These are phyloP conservation scores for Amphimallon solstitiale DNA, from an alignment of 2,888 invertebrate species.

Conservation along the genomic window DNA sequence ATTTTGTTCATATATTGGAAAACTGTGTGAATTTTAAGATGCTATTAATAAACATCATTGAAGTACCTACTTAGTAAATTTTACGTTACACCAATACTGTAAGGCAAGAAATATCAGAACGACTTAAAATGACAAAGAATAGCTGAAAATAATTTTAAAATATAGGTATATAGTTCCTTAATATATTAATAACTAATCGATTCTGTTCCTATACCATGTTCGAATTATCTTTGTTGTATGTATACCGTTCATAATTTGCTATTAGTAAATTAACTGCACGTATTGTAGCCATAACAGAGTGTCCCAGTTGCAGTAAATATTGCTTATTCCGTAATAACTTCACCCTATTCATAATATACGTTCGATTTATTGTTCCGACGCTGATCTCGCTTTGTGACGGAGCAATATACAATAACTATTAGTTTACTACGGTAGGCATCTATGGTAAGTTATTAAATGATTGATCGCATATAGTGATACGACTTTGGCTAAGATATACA, in stretches of 20 bases:
- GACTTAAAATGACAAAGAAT: too few relatives aligned
- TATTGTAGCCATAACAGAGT: conserved; percentile 23
- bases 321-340: conserved; percentile 22
- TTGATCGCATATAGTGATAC: neutral
- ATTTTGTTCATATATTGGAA: too few relatives aligned
- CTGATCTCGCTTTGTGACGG: conserved; percentile 13
- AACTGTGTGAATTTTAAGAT: too few relatives aligned
- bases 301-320: conserved; percentile 25
- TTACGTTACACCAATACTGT: too few relatives aligned
- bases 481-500: too few relatives aligned
- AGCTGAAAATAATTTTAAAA: too few relatives aligned
- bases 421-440: conserved; percentile 8
- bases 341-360: conserved; percentile 13
- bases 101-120: too few relatives aligned
- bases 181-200: too few relatives aligned
- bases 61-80: too few relatives aligned
- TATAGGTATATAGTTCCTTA: too few relatives aligned
- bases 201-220: too few relatives aligned
- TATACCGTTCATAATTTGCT: conserved; percentile 4
- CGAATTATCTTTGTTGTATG: neutral
- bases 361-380: conserved; percentile 1
- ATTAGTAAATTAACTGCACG: conserved; percentile 24
- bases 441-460: conserved; percentile 6
- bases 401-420: conserved; percentile 24
- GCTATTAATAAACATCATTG: too few relatives aligned